Base-by-base conservation (phyloP, 2,888 invertebrate species). In the Tetragonula carbonaria region DNA sequence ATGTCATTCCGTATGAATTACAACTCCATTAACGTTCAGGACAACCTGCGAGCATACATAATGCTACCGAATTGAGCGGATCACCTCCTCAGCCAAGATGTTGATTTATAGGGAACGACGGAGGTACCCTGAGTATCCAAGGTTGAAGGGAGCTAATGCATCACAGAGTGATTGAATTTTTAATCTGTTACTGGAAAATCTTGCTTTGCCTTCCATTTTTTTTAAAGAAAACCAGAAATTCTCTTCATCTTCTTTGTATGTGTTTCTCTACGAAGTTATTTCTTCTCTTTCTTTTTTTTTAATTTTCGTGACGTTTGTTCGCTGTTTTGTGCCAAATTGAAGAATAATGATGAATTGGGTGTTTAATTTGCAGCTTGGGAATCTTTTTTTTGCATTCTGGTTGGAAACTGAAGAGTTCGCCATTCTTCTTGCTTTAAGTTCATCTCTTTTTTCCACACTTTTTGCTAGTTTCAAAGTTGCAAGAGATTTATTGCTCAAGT, bases 1-100 rank as follows among this genome's bases (percentile, higher is more conserved):
- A 89, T 88, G 89, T 89, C 88, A 82, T 88, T 87, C 88, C 83
- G 78, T 86, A 85, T 88, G 90, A 92, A 93, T 93, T 92, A 92
- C 92, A 91, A 91, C 92, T 91, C 91, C 92, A 93, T 93, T 93
- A 92, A 88, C 85, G 86, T 66, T 68, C 59, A 4, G 21, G 45
- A 78, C 81, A 79, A 82, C 82, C 86, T 82, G 85, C 82, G 76
- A 79, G 82, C 80, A 80, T 85, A 82, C 82, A 87, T 87, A 88
- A 87, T 87, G 78, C 63, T 16, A 4, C 21, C 23, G 70, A 65
- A 53, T 74, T 70, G 72, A 68, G 57, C 38, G 71, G 74, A 74
- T 70, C 73, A 62, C 66, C n/a, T 62, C 51, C 51, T 14, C 59
- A 57, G 38, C 59, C 68, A 73, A 68, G 65, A 80, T 73, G 75